Evolutionary conservation across 2,888 invertebrate species (phyloP).

Genomic region (Drosophila recens): DNA sequence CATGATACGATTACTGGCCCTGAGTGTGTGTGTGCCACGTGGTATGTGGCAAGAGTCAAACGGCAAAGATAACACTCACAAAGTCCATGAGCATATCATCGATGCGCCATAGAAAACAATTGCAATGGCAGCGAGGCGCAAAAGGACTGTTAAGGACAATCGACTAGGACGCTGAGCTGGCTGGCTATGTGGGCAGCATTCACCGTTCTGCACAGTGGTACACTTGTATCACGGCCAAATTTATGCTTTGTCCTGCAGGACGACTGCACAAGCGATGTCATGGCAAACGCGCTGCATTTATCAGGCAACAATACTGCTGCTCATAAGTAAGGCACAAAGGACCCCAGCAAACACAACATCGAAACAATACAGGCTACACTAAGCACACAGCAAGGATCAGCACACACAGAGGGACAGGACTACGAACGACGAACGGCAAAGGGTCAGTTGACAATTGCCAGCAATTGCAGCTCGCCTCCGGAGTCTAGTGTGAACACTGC

Average conservation of each 20-base stretch:
- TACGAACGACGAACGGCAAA: not conserved
- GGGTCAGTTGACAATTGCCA: constrained; percentile 54
- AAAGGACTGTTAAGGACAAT: constrained; percentile 31
- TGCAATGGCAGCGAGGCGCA: constrained; percentile 51
- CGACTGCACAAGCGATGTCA: constrained; percentile 10
- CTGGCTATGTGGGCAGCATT: constrained; percentile 37
- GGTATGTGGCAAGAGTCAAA: constrained; percentile 29
- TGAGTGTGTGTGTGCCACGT: not conserved
- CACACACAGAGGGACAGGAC: not conserved
- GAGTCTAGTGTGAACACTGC: constrained; percentile 14
- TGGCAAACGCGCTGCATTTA: constrained; percentile 57
- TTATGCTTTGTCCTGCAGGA: constrained; percentile 67
- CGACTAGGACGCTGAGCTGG: constrained; percentile 12
- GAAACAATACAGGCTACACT: constrained; percentile 13
- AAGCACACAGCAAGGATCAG: constrained; percentile 5
- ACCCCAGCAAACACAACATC: constrained; percentile 12
- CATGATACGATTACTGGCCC: not conserved
- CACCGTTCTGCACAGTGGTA: constrained; percentile 12
- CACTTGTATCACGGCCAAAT: constrained; percentile 39
- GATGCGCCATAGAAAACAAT: constrained; percentile 69
- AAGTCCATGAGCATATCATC: constrained; percentile 70
- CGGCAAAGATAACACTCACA: constrained; percentile 60
- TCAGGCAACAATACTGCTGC: constrained; percentile 55
- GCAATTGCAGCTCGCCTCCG: constrained; percentile 41
- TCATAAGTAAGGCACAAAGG: constrained; percentile 69